phyloP scores from a whole-genome alignment of 2,888 invertebrate genomes.

The Hyles lineata region DNA sequence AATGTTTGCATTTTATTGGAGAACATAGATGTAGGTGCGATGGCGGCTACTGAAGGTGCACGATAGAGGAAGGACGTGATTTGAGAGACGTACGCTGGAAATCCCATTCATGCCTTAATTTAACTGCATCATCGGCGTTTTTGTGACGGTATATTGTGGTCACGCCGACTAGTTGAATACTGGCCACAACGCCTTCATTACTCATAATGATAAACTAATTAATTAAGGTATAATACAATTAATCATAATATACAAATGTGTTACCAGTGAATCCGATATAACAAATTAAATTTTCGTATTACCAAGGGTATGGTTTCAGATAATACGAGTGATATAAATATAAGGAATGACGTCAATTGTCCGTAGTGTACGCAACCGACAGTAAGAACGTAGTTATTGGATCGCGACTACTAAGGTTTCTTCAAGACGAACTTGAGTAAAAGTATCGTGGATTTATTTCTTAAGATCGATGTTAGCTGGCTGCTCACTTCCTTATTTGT shows the following conservation, averaged over 20 bases:
- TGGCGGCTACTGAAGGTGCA: too few relatives aligned
- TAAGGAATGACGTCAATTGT: constrained; percentile 6
- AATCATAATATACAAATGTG: not conserved
- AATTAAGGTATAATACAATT: too few relatives aligned
- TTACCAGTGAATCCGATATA: not conserved
- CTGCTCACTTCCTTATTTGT: not conserved
- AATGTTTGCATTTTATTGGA: too few relatives aligned
- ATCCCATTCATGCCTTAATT: too few relatives aligned
- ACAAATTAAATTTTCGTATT: not conserved
- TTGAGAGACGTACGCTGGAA: too few relatives aligned
- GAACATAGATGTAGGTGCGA: too few relatives aligned
- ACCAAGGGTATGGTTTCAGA: not conserved
- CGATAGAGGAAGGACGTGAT: too few relatives aligned
- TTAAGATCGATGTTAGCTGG: not conserved
- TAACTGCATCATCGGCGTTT: too few relatives aligned
- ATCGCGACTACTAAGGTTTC: constrained; percentile 61
- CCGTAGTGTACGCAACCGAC: not conserved
- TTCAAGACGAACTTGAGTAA: constrained; percentile 41
- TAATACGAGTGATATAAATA: not conserved
- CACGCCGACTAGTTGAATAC: too few relatives aligned
- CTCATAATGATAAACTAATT: too few relatives aligned
- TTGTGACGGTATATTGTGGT: too few relatives aligned
- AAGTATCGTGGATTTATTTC: constrained; percentile 2
- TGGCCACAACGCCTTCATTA: too few relatives aligned
- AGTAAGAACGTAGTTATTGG: constrained; percentile 53